These are phyloP conservation scores for Brachyopa scutellaris DNA, from an alignment of 2,888 invertebrate species.

Conservation along the genomic window DNA sequence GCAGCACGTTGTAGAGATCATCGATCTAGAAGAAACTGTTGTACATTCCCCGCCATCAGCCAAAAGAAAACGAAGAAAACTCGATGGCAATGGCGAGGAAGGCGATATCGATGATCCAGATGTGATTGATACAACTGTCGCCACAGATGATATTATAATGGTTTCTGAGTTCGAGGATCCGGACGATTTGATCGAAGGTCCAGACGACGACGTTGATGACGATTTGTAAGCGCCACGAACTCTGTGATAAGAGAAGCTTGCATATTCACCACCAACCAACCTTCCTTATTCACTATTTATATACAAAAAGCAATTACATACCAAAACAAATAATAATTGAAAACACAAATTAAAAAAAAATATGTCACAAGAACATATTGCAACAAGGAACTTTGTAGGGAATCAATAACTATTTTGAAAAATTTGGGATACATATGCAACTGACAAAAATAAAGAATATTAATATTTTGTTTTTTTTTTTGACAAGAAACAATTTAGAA, in stretches of 20 bases:
- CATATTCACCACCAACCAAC: constrained; percentile 34
- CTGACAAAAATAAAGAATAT: constrained; percentile 40
- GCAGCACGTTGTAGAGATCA: constrained; percentile 48
- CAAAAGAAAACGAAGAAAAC: constrained; percentile 73
- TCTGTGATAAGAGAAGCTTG: constrained; percentile 32
- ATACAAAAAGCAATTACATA: constrained; percentile 64
- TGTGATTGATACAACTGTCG: constrained; percentile 44
- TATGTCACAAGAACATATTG: constrained; percentile 45
- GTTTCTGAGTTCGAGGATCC: constrained; percentile 76
- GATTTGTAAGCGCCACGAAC: constrained; percentile 65
- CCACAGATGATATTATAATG: constrained; percentile 73
- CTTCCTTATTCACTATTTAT: constrained; percentile 68
- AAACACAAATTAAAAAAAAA: constrained; percentile 3
- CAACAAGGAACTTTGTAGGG: constrained; percentile 47
- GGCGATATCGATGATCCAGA: constrained; percentile 75
- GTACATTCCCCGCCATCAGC: constrained; percentile 69
- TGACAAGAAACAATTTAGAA: constrained; percentile 38
- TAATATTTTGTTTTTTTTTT: too few relatives aligned
- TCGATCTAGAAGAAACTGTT: constrained; percentile 70
- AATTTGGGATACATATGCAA: constrained; percentile 55
- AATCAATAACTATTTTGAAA: constrained; percentile 55
- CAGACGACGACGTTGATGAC: constrained; percentile 75
- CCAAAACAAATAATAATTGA: constrained; percentile 42
- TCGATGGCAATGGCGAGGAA: constrained; percentile 62
- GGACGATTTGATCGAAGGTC: constrained; percentile 78